Evolutionary conservation across 2,888 invertebrate genomes (phyloP), one percentile per base, ranked within the genome.

Genomic region (Tetrapedia diversipes): DNA sequence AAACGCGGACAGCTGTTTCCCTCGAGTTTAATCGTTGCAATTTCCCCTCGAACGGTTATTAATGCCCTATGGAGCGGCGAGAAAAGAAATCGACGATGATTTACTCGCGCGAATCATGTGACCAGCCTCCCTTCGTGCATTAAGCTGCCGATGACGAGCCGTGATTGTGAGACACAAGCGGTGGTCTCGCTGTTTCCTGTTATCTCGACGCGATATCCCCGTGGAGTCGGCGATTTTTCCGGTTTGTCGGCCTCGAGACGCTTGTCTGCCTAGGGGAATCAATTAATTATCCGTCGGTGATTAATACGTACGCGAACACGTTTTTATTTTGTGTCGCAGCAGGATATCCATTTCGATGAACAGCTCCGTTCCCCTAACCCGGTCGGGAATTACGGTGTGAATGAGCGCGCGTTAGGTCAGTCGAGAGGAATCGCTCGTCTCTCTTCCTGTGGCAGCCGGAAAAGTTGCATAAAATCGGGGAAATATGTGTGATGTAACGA

Each of bases 251-350:
- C 27, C 53, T 24, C 54, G 34, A 43, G 51, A 65, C 53, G 61
- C 65, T 49, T 57, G 60, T 57, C 69, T 43, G 43, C n/a, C 14
- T 37, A 22, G 43, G 14, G 32, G 57, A 69, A 80, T 80, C 72
- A 83, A 83, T 83, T 83, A 83, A 82, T 83, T 80, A 83, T 71
- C 65, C 37, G n/a, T 34, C 16, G 32, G 60, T 75, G 80, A 83
- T 82, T 84, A 84, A 83, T 83, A 22, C 43, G 27, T 24, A 54
- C 69, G 68, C 47, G 75, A 60, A 77, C 77, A 67, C 47, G 77
- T 47, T 69, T 71, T 73, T 74, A 63, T 76, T 72, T 65, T 59
- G 60, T 70, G 51, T 75, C 77, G 49, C 80, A 63, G 49, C 77
- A 27, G 74, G 71, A 64, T 70, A 80, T 80, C 75, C 71, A 63